Evolutionary conservation across 2,113 vertebrate genomes (phyloP).

Genomic region (Gymnorhina tibicen): DNA sequence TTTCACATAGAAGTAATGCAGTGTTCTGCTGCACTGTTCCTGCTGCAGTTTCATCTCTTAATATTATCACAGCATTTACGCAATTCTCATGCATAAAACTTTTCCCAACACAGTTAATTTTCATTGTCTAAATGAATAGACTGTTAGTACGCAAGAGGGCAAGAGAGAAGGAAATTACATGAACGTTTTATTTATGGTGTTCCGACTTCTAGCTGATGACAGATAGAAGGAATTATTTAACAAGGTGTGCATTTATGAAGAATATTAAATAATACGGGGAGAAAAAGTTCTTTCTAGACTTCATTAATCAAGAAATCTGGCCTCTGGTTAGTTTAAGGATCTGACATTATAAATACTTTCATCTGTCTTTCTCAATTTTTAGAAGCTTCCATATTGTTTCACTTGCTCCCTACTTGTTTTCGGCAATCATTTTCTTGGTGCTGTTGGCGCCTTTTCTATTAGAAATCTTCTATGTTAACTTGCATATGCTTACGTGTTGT

Average conservation of each 20-base stretch:
- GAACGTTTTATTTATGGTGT: background rate
- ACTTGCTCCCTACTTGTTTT: background rate
- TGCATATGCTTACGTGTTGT: background rate
- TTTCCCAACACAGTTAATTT: background rate
- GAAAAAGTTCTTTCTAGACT: background rate
- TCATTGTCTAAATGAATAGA: background rate
- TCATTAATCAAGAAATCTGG: background rate
- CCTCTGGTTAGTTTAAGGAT: background rate
- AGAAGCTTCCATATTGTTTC: background rate
- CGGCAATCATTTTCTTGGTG: background rate
- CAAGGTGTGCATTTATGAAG: background rate
- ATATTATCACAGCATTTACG: background rate
- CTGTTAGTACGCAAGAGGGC: background rate
- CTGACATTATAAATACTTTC: background rate
- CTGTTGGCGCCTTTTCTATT: background rate
- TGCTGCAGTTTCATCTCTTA: background rate
- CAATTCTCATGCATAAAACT: background rate
- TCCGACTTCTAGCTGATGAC: background rate
- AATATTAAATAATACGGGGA: background rate
- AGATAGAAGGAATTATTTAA: background rate
- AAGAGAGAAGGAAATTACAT: background rate
- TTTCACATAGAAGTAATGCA: background rate
- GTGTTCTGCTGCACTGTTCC: background rate
- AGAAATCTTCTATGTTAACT: background rate
- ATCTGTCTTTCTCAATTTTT: background rate